These are phyloP conservation scores for Leuctra nigra DNA, from an alignment of 2,888 invertebrate genomes.

Conservation along the genomic window DNA sequence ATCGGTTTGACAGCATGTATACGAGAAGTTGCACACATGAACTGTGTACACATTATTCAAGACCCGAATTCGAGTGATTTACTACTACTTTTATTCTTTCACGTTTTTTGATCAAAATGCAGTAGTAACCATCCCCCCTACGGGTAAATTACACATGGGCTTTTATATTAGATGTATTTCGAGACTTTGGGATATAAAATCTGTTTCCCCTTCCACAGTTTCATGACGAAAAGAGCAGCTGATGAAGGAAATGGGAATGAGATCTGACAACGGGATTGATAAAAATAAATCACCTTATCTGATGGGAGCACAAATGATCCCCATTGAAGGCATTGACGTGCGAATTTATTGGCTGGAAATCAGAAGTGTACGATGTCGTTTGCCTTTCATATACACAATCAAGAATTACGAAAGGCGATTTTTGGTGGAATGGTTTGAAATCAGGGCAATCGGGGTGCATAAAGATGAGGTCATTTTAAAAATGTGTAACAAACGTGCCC, in stretches of 20 bases:
- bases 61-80: conserved; percentile 26
- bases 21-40: no score
- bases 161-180: conserved; percentile 5
- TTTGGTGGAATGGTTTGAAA: no score
- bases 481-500: no score
- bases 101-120: conserved; percentile 13
- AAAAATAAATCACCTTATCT: conserved; percentile 18
- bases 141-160: conserved; percentile 21
- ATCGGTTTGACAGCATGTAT: conserved; percentile 22
- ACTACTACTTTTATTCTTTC: conserved; percentile 15
- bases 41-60: conserved; percentile 20
- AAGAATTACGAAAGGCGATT: no score
- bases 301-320: conserved; percentile 20
- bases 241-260: neutral
- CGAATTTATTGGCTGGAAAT: conserved; percentile 24
- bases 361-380: neutral
- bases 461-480: no score
- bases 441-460: no score
- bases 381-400: no score
- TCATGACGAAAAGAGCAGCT: conserved; percentile 1
- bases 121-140: no score
- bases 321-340: conserved; percentile 25
- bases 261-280: conserved; percentile 10
- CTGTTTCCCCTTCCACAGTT: neutral
- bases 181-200: conserved; percentile 1